A percentile compares a stretch with the other conserved stretches of the same genome.
Evolutionary conservation across 2,113 vertebrate genomes (phyloP).

Genomic region (Muscicapa adusta): DNA sequence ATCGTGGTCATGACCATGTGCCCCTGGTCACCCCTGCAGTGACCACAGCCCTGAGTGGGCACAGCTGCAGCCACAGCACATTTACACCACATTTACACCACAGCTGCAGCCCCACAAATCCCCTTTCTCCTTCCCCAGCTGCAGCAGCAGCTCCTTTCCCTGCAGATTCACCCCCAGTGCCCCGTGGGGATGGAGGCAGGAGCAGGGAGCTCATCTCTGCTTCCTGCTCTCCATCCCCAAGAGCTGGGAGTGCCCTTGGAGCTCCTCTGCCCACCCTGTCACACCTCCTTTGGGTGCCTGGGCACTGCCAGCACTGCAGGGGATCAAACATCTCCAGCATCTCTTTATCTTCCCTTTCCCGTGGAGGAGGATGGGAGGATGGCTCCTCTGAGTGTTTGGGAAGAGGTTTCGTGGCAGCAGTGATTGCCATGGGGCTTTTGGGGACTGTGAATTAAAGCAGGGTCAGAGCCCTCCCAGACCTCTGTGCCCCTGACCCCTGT

Average conservation of each 20-base stretch:
- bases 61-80: background rate
- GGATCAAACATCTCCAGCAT: background rate
- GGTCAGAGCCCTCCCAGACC: background rate
- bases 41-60: background rate
- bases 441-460: background rate
- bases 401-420: rapidly evolving
- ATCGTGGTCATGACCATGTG: background rate
- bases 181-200: background rate
- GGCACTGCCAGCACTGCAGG: background rate
- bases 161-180: rapidly evolving
- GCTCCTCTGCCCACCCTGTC: rapidly evolving
- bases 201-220: too few species aligned
- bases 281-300: rapidly evolving
- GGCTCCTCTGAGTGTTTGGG: background rate
- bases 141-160: background rate
- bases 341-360: background rate
- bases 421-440: rapidly evolving
- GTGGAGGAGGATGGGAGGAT: rapidly evolving
- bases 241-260: background rate
- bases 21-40: background rate
- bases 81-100: background rate
- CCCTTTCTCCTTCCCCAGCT: too few species aligned
- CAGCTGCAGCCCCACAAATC: background rate
- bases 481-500: background rate
- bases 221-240: background rate